Conservation (phyloP, 2,113 vertebrate species). For the Myotis yumanensis region DNA sequence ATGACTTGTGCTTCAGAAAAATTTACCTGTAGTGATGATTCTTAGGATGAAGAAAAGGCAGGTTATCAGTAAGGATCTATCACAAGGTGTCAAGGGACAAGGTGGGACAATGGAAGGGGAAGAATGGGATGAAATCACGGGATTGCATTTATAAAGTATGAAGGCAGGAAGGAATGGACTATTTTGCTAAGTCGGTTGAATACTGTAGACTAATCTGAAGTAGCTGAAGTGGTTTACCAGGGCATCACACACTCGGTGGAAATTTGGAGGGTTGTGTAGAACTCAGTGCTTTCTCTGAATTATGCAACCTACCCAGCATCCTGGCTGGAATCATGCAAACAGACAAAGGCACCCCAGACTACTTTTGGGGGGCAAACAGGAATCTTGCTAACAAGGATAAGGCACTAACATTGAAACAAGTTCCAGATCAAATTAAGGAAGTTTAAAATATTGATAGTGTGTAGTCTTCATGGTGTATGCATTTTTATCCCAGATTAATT, state of each 20-base stretch:
- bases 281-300: background rate
- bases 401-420: background rate
- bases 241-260: background rate
- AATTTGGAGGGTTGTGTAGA: background rate
- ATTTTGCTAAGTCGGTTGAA: background rate
- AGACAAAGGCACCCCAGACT: background rate
- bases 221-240: background rate
- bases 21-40: background rate
- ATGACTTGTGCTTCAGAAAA: background rate
- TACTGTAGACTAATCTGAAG: background rate
- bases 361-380: background rate
- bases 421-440: background rate
- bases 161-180: background rate
- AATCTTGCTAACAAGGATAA: background rate
- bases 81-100: background rate
- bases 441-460: background rate
- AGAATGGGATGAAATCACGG: background rate
- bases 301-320: background rate
- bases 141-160: background rate
- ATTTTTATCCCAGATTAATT: constrained; percentile 17
- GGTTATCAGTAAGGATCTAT: too few relatives aligned
- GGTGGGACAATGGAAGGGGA: background rate
- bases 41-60: background rate
- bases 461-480: background rate
- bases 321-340: background rate